Evolutionary conservation across 2,888 invertebrate genomes (phyloP).

Genomic region (Pedicia rivosa): DNA sequence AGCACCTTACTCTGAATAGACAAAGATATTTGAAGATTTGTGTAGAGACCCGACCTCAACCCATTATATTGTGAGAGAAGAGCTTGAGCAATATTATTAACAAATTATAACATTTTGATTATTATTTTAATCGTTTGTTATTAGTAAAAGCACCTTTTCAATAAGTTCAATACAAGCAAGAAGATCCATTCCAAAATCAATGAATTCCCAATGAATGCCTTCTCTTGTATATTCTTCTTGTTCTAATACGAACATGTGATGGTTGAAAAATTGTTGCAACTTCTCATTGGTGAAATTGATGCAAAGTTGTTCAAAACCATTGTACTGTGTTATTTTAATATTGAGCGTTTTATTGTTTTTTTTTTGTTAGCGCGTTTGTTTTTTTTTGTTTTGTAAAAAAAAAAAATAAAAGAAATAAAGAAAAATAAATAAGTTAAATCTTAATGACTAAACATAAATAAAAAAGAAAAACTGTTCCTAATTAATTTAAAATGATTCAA

Average conservation of each 20-base stretch:
- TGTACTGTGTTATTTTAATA: conserved; percentile 52
- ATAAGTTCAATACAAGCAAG: conserved; percentile 96
- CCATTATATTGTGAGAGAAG: too few relatives aligned
- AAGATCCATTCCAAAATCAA: conserved; percentile 99
- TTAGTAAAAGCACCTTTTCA: conserved; percentile 64
- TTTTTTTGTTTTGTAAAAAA: too few relatives aligned
- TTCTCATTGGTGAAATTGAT: conserved; percentile 99
- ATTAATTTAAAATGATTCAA: background rate
- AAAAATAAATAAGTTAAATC: background rate
- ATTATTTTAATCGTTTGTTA: conserved; percentile 1
- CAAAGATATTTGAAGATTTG: background rate
- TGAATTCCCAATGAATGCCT: conserved; percentile 96
- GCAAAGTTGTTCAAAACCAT: conserved; percentile 99
- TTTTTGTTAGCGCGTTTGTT: background rate
- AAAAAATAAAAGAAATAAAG: too few relatives aligned
- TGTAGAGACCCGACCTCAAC: too few relatives aligned
- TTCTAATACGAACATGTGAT: conserved; percentile 99
- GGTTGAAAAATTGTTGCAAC: conserved; percentile 99
- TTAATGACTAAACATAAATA: background rate
- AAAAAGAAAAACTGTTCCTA: background rate
- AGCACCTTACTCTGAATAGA: conserved; percentile 2
- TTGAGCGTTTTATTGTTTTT: background rate
- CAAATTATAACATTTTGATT: background rate
- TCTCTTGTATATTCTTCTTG: conserved; percentile 98
- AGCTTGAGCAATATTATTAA: background rate